Evolutionary conservation across 2,888 invertebrate genomes (phyloP).

Genomic region (Lithophane ornitopus): DNA sequence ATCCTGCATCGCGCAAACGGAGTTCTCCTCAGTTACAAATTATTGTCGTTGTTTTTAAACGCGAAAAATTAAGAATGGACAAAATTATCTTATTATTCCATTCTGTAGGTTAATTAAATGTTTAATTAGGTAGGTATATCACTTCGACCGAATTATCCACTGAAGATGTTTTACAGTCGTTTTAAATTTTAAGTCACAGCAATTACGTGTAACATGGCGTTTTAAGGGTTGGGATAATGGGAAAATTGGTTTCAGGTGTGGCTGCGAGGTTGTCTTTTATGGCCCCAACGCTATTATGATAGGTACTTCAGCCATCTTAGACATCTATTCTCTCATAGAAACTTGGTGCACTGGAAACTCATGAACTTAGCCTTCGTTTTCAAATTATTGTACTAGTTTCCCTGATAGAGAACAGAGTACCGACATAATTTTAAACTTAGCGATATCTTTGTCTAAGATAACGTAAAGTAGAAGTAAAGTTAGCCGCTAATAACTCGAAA

Average conservation of each 20-base stretch:
- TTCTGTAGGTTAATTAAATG: slow-evolving; percentile 28
- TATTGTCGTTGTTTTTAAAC: neutral
- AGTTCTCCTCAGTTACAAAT: neutral
- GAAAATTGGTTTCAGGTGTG: slow-evolving; percentile 54
- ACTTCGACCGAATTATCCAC: slow-evolving; percentile 19
- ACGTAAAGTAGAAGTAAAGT: neutral
- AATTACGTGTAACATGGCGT: slow-evolving; percentile 40
- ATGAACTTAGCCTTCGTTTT: slow-evolving; percentile 8
- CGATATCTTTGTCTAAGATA: slow-evolving; percentile 20
- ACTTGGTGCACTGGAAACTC: slow-evolving; percentile 15
- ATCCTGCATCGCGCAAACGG: no score
- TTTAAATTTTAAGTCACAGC: slow-evolving; percentile 37
- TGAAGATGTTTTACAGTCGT: slow-evolving; percentile 27
- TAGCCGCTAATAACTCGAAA: neutral
- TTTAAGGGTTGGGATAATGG: slow-evolving; percentile 30
- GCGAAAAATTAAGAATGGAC: neutral
- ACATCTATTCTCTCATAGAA: slow-evolving; percentile 10
- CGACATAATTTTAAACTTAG: slow-evolving; percentile 35
- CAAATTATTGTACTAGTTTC: slow-evolving; percentile 21
- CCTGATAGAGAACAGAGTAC: slow-evolving; percentile 32
- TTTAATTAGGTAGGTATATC: slow-evolving; percentile 34
- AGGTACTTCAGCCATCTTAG: neutral
- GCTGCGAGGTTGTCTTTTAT: slow-evolving; percentile 27
- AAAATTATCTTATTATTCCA: neutral
- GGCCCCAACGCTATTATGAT: slow-evolving; percentile 11